These are phyloP conservation scores for Gambusia yucatana DNA, from an alignment of 2,797 vertebrate species.

Conservation along the genomic window DNA sequence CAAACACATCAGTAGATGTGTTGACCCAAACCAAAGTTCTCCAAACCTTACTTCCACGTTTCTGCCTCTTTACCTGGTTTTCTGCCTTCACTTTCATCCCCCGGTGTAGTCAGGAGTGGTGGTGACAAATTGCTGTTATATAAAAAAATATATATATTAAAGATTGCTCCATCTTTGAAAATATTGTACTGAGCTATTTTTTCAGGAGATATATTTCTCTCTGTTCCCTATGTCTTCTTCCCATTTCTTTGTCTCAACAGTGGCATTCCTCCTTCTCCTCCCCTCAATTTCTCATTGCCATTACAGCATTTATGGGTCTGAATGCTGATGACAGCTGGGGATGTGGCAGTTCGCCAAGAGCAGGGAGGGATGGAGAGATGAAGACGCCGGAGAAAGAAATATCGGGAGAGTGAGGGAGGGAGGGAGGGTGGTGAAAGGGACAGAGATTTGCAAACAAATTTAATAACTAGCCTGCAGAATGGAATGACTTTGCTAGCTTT, in stretches of 20 bases:
- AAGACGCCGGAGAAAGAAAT: conserved; percentile 38
- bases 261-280: conserved; percentile 34
- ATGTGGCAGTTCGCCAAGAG: conserved; percentile 48
- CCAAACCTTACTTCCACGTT: conserved; percentile 40
- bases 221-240: conserved; percentile 24
- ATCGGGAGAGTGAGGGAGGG: conserved; percentile 41
- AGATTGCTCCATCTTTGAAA: conserved; percentile 53
- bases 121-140: conserved; percentile 63
- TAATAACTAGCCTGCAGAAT: conserved; percentile 80
- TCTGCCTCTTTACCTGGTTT: conserved; percentile 20
- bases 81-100: conserved; percentile 28
- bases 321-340: conserved; percentile 70
- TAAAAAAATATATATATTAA: conserved; percentile 59
- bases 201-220: conserved; percentile 56
- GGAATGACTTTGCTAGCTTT: conserved; percentile 75
- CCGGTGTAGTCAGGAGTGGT: conserved; percentile 31
- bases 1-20: conserved; percentile 24
- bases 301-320: conserved; percentile 64
- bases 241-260: conserved; percentile 34
- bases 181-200: conserved; percentile 54
- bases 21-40: conserved; percentile 39
- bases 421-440: conserved; percentile 42
- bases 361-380: conserved; percentile 45
- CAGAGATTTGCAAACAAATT: conserved; percentile 80
- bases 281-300: conserved; percentile 33